Base-by-base conservation (phyloP, 37 sponge, comb jelly and placozoan genomes). In the Hormiphora californensis region DNA sequence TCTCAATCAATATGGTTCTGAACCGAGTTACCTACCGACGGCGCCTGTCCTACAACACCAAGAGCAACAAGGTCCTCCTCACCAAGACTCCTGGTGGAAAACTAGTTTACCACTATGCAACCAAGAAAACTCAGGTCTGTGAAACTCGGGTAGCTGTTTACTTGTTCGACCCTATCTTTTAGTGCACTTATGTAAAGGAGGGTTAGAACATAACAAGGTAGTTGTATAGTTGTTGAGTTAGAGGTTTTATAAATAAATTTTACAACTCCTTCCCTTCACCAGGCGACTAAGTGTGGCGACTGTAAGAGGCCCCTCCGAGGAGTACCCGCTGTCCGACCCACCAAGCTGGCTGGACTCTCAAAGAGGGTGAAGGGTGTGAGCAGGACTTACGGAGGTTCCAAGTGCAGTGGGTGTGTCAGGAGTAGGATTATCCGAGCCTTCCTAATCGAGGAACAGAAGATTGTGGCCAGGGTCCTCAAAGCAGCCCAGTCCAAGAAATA, bases 381-480 rank as follows among this genome's bases (percentile, higher is more conserved):
- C 30, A 68, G 96, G 32, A 85, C 93, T 2, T 95, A 95, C 88
- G 96, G 96, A 25, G 96, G 96, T 0, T 89, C 88, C 0, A 57
- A 65, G 25, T 92, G 91, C 46, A 91, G 90, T 85, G 68, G 86
- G 23, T 93, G 89, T 62, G 69, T 95, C 33, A 54, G 93, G 37
- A 63, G 25, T 31, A 97, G 98, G 73, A 94, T 97, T 43, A 68
- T 97, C 3, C 46, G 94, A 55, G 98, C 98, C 19, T 97, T 97
- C 85, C 73, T 97, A 40, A 94, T 92, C 23, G 98, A 97, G 55
- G 98, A 97, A 40, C 94, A 96, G 81, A 94, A 94, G 90, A 92
- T 96, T 38, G 98, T 96, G 36, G 88, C 86, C 15, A 44, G 90
- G 35, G 92, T 94, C 54, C 63, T 95, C 57, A 95, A 93, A 57